Conservation (phyloP, 2,113 vertebrate genomes). For the Salvelinus namaycush region DNA sequence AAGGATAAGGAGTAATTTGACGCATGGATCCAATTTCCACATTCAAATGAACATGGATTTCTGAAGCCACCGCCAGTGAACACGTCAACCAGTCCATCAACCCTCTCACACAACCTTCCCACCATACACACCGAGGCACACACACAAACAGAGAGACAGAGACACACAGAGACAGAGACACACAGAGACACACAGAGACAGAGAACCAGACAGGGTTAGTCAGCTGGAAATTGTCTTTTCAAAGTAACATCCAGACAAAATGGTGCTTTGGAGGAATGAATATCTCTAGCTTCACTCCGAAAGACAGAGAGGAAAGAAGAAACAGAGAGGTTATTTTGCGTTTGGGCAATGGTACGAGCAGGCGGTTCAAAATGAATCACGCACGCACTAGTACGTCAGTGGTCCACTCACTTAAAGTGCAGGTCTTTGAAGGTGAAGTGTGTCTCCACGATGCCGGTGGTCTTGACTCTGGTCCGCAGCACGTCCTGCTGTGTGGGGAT, state of each 20-base stretch:
- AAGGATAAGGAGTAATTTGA: no score
- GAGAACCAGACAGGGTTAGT: not conserved
- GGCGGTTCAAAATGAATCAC: not conserved
- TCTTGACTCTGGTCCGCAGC: constrained; percentile 95
- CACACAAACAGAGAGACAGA: not conserved
- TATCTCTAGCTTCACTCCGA: not conserved
- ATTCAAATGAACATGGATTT: not conserved
- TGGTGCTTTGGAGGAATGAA: not conserved
- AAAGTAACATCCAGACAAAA: not conserved
- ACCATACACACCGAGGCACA: not conserved
- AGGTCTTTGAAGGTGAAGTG: constrained; percentile 99
- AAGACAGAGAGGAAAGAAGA: not conserved
- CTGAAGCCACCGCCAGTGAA: no score
- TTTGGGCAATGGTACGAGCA: not conserved
- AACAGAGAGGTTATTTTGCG: not conserved
- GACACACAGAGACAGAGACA: no score
- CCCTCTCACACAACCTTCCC: not conserved
- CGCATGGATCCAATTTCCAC: not conserved
- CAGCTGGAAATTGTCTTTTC: constrained; percentile 2
- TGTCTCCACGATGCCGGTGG: constrained; percentile 97
- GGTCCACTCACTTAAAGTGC: constrained; percentile 90
- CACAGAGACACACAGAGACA: not conserved
- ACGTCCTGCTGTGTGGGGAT: constrained; percentile 97
- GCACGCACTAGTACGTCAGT: not conserved
- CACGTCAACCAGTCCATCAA: no score